A percentile compares a stretch with the other conserved stretches of the same genome.
Conservation (phyloP, 1,140 invertebrate genomes). For the Drosophila novamexicana region DNA sequence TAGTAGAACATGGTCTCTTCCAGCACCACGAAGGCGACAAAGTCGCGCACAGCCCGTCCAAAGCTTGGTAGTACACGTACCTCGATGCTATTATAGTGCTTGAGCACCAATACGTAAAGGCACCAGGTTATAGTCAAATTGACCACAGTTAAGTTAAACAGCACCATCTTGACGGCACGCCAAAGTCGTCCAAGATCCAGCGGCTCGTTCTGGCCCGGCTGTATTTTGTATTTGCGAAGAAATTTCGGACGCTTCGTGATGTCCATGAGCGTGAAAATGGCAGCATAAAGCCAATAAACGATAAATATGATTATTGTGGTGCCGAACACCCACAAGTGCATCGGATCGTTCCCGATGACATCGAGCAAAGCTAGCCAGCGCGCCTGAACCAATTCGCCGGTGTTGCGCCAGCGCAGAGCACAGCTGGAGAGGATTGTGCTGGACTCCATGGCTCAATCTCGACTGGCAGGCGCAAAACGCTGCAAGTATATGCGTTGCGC, state of each 20-base stretch:
- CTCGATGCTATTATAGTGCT: slow-evolving; percentile 50
- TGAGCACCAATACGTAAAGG: slow-evolving; percentile 87
- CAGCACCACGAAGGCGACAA: slow-evolving; percentile 89
- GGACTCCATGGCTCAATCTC: slow-evolving; percentile 16
- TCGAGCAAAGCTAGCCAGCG: slow-evolving; percentile 55
- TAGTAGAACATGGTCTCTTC: slow-evolving; percentile 95
- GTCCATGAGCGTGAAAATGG: slow-evolving; percentile 90
- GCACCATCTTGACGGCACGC: slow-evolving; percentile 88
- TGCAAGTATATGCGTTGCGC: neutral
- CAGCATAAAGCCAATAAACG: slow-evolving; percentile 91
- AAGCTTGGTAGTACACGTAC: slow-evolving; percentile 91
- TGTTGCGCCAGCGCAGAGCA: slow-evolving; percentile 42
- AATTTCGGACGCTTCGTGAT: slow-evolving; percentile 88
- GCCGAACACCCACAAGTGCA: slow-evolving; percentile 88
- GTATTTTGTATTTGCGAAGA: slow-evolving; percentile 91
- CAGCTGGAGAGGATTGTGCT: slow-evolving; percentile 19
- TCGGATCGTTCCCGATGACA: slow-evolving; percentile 85
- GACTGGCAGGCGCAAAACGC: slow-evolving; percentile 2
- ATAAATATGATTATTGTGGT: slow-evolving; percentile 85
- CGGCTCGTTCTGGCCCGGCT: slow-evolving; percentile 91
- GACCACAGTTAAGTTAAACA: slow-evolving; percentile 92
- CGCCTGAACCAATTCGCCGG: slow-evolving; percentile 52
- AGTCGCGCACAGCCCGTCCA: slow-evolving; percentile 90
- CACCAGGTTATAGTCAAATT: slow-evolving; percentile 87
- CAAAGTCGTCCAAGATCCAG: slow-evolving; percentile 85